A percentile compares a stretch with the other conserved stretches of the same genome.
Conservation (phyloP, 2,888 invertebrate species). For the Brachypterus glaber region DNA sequence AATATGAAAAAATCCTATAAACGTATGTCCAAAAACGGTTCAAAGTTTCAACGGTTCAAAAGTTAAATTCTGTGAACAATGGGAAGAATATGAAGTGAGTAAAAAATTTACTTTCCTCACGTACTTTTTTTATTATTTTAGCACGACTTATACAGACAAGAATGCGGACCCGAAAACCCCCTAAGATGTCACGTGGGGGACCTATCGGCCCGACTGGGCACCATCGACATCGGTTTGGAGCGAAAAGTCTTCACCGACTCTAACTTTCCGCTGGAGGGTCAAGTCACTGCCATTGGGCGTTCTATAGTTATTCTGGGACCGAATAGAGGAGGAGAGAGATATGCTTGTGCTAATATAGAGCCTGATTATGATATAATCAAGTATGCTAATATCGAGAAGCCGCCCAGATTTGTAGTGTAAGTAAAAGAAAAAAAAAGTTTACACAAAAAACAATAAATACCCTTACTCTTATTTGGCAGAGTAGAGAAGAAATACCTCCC, state of each 20-base stretch:
- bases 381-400: conserved; percentile 76
- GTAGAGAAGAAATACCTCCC: too few species aligned
- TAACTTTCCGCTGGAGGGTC: conserved; percentile 77
- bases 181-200: conserved; percentile 88
- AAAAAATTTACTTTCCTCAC: not conserved
- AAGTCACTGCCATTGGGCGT: conserved; percentile 67
- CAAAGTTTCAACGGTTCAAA: too few species aligned
- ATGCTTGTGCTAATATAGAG: conserved; percentile 86
- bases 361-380: conserved; percentile 86
- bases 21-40: too few species aligned
- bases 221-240: conserved; percentile 69
- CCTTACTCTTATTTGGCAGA: not conserved
- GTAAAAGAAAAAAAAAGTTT: too few species aligned
- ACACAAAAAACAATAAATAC: not conserved
- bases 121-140: conserved; percentile 32
- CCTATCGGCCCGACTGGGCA: conserved; percentile 72
- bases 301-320: conserved; percentile 78
- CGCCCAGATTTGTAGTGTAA: conserved; percentile 82
- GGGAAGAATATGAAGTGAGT: too few species aligned
- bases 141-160: conserved; percentile 74
- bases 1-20: too few species aligned
- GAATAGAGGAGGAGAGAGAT: conserved; percentile 58
- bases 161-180: conserved; percentile 83
- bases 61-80: too few species aligned
- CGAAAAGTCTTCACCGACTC: conserved; percentile 73